Conservation (phyloP, 30 jellyfish, hydroid and myxozoan species). For the Hydractinia symbiolongicarpus region DNA sequence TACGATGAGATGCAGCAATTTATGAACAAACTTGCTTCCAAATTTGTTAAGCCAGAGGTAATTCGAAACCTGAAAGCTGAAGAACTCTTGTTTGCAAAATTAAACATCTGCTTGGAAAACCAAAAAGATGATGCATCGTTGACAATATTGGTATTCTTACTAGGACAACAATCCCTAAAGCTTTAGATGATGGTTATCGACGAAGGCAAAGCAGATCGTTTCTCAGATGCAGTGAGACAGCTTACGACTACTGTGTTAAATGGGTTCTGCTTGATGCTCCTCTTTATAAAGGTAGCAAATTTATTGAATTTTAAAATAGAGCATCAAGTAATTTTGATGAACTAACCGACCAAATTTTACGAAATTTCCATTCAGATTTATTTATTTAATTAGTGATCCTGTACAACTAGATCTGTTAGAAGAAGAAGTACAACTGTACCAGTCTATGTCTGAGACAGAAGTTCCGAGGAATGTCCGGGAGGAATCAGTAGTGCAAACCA, state of each 20-base stretch:
- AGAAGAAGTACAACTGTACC: no score
- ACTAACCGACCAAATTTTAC: background rate
- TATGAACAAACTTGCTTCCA: conserved; percentile 36
- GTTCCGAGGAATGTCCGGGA: no score
- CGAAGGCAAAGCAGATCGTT: conserved; percentile 25
- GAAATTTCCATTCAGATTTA: no score
- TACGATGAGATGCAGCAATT: conserved; percentile 38
- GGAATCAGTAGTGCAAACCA: no score
- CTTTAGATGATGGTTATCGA: conserved; percentile 31
- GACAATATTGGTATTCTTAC: conserved; percentile 35
- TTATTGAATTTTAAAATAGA: background rate
- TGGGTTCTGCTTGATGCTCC: conserved; percentile 51
- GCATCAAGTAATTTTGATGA: conserved; percentile 9
- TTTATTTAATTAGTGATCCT: no score
- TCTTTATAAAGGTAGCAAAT: conserved; percentile 24
- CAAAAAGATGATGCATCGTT: conserved; percentile 33
- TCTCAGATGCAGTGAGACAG: conserved; percentile 43
- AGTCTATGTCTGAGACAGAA: no score
- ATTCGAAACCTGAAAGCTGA: conserved; percentile 33
- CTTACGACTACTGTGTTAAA: conserved; percentile 40
- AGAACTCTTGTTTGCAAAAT: conserved; percentile 28
- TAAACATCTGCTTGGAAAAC: conserved; percentile 40
- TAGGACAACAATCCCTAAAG: conserved; percentile 32
- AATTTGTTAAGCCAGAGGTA: conserved; percentile 41
- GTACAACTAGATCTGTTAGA: no score